phyloP scores from a whole-genome alignment of 2,113 vertebrate genomes.

The Melanocharis versteri region DNA sequence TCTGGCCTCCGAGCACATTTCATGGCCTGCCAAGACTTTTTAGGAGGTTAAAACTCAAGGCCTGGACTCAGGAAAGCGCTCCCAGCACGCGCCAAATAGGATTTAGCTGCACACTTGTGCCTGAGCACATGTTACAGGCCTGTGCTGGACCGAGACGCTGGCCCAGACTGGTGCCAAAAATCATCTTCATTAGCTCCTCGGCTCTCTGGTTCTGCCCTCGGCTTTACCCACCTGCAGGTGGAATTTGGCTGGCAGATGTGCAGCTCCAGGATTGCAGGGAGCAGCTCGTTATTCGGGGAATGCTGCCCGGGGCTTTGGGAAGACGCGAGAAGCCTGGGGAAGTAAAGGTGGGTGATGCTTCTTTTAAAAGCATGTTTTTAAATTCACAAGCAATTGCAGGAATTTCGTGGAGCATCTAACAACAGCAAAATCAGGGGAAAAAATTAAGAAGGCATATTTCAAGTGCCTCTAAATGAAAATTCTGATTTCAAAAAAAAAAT shows the following conservation, averaged over 20 bases:
- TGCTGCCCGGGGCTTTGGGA: neutral
- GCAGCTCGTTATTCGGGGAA: neutral
- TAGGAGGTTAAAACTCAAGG: slow-evolving; percentile 18
- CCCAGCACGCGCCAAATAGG: neutral
- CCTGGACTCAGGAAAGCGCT: neutral
- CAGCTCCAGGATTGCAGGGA: neutral
- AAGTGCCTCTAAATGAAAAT: neutral
- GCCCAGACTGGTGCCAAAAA: neutral
- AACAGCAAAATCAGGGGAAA: neutral
- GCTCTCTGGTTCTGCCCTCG: fast-evolving
- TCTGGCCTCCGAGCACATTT: slow-evolving; percentile 24
- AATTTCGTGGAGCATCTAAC: neutral
- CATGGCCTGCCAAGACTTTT: slow-evolving; percentile 31
- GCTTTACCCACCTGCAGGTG: neutral
- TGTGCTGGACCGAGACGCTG: neutral
- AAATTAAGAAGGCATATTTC: neutral
- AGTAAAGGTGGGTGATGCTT: neutral
- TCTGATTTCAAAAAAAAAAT: neutral
- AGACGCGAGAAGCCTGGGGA: neutral
- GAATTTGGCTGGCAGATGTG: neutral
- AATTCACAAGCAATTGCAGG: neutral
- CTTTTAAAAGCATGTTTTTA: neutral
- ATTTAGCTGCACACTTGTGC: neutral
- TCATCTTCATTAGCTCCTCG: neutral
- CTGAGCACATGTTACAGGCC: neutral